Percentiles rank a stretch among this genome's conserved stretches.
phyloP scores from a whole-genome alignment of 2,888 invertebrate genomes.

The Mechanitis mazaeus region DNA sequence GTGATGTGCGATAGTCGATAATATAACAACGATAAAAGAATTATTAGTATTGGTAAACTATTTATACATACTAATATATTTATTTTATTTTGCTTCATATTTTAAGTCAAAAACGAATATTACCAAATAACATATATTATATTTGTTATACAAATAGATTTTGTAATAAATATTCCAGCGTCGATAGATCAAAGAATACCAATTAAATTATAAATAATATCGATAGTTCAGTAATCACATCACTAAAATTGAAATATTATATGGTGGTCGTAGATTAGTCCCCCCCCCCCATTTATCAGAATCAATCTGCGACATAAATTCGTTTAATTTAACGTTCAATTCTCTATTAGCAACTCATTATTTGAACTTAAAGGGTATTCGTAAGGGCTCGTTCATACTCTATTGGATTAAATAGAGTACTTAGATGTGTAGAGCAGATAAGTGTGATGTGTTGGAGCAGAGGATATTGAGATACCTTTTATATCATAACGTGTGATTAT shows the following conservation, averaged over 20 bases:
- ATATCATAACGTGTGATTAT: no score
- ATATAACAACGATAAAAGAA: background rate
- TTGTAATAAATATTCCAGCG: no score
- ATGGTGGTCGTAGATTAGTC: slow-evolving; percentile 51
- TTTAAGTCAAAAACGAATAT: background rate
- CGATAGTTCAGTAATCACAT: slow-evolving; percentile 20
- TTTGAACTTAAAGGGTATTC: slow-evolving; percentile 38
- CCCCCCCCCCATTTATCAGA: slow-evolving; percentile 44
- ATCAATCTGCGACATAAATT: slow-evolving; percentile 62
- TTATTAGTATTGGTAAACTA: background rate
- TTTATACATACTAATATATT: background rate
- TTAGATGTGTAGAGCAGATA: no score
- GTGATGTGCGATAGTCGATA: slow-evolving; percentile 35
- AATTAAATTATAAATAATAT: background rate
- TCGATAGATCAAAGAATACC: background rate
- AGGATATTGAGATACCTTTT: no score
- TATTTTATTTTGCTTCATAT: no score
- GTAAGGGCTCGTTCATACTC: slow-evolving; percentile 7
- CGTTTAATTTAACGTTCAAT: slow-evolving; percentile 61
- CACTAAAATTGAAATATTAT: slow-evolving; percentile 50
- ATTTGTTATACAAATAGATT: no score
- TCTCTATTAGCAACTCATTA: slow-evolving; percentile 59
- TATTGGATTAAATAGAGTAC: no score
- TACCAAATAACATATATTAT: slow-evolving; percentile 10
- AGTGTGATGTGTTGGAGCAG: no score